Evolutionary conservation across 1,140 invertebrate genomes (phyloP).

Genomic region (Drosophila grimshawi): DNA sequence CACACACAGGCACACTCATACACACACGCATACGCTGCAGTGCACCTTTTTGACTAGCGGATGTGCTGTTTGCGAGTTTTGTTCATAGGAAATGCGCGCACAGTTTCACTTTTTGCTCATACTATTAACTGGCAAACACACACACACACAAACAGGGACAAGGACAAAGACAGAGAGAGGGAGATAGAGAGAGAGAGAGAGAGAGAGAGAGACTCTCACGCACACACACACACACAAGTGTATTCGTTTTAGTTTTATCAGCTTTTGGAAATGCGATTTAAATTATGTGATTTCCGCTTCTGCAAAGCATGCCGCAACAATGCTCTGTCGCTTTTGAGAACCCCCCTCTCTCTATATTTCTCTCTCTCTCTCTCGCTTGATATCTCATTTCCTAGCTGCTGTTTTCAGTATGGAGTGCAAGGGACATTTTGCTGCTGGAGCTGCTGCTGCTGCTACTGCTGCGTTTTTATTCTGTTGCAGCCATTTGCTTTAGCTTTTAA

Average conservation of each 20-base stretch:
- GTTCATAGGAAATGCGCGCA: slow-evolving; percentile 45
- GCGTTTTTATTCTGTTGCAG: slow-evolving; percentile 36
- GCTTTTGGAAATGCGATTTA: slow-evolving; percentile 80
- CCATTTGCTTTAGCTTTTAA: slow-evolving; percentile 63
- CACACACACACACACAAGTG: slow-evolving; percentile 23
- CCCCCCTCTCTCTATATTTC: slow-evolving; percentile 1
- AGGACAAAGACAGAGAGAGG: not conserved
- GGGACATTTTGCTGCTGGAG: slow-evolving; percentile 31
- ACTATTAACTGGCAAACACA: slow-evolving; percentile 23
- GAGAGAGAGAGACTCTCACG: not conserved
- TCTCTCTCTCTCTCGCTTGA: not conserved
- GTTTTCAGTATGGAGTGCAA: not conserved
- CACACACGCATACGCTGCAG: not conserved
- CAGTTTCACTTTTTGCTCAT: slow-evolving; percentile 46
- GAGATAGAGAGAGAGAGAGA: not conserved
- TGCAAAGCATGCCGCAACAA: slow-evolving; percentile 28
- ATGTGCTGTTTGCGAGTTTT: slow-evolving; percentile 26
- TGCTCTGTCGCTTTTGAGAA: not conserved
- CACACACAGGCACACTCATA: not conserved
- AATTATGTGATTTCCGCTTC: slow-evolving; percentile 81
- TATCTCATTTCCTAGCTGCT: not conserved
- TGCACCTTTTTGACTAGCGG: slow-evolving; percentile 38
- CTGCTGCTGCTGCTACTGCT: slow-evolving; percentile 14
- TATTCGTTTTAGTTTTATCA: slow-evolving; percentile 63
- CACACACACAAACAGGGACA: slow-evolving; percentile 8